Percentiles rank a stretch among this genome's conserved stretches.
Evolutionary conservation across 2,888 invertebrate genomes (phyloP).

Genomic region (Taenaris catops): DNA sequence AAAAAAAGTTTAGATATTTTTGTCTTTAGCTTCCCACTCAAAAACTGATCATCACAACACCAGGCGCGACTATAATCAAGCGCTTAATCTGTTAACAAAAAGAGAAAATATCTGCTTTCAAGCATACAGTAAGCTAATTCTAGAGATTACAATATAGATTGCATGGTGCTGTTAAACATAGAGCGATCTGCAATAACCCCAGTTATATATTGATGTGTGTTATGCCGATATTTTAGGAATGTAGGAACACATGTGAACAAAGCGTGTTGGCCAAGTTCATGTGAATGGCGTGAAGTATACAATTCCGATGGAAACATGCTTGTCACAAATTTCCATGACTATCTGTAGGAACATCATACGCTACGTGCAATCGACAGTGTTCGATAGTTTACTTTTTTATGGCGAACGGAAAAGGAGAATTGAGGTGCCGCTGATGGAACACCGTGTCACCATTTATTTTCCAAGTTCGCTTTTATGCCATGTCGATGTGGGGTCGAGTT

Average conservation of each 20-base stretch:
- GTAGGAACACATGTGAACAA: conserved; percentile 3
- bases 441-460: conserved; percentile 22
- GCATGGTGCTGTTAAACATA: too few species aligned
- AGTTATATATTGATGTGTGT: too few species aligned
- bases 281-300: conserved; percentile 30
- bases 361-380: conserved; percentile 25
- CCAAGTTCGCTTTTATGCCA: conserved; percentile 8
- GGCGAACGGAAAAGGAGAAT: conserved; percentile 19
- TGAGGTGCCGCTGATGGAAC: conserved; percentile 22
- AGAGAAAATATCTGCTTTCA: too few species aligned
- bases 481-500: background rate
- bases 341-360: conserved; percentile 28
- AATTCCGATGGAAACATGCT: conserved; percentile 30
- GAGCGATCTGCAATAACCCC: too few species aligned
- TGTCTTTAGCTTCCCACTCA: too few species aligned
- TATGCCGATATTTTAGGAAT: background rate
- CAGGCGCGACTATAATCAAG: too few species aligned
- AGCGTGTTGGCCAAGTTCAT: conserved; percentile 1
- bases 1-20: too few species aligned
- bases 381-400: conserved; percentile 24
- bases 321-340: conserved; percentile 30
- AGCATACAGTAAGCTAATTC: too few species aligned
- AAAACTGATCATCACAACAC: too few species aligned
- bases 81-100: too few species aligned
- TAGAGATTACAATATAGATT: too few species aligned